Evolutionary conservation across 2,888 invertebrate species (phyloP).

Genomic region (Lasioglossum figueresi): DNA sequence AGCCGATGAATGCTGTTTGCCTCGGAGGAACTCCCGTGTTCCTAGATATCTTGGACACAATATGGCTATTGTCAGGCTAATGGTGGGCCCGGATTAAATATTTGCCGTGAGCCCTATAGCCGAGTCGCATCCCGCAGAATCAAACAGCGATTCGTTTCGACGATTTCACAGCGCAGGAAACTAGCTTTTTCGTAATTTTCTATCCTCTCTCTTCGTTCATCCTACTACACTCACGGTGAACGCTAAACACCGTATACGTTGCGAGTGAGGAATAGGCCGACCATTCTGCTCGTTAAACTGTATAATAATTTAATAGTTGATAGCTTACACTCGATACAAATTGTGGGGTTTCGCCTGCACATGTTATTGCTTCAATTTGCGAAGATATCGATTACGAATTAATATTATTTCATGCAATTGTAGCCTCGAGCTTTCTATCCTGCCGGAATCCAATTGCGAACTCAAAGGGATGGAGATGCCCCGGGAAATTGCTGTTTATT

Average conservation of each 20-base stretch:
- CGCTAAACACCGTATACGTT: too few relatives aligned
- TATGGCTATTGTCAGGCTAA: constrained; percentile 4
- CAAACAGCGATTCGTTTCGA: neutral
- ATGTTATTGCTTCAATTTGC: neutral
- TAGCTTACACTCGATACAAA: neutral
- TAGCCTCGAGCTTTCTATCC: neutral
- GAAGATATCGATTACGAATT: neutral
- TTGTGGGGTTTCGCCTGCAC: neutral
- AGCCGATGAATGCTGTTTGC: neutral
- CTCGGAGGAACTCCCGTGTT: neutral
- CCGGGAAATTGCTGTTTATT: neutral
- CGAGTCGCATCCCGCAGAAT: neutral
- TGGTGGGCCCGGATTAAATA: neutral
- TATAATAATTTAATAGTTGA: too few relatives aligned
- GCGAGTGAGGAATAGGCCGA: neutral
- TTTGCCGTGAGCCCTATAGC: neutral
- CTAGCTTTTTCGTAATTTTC: neutral
- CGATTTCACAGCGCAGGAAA: neutral
- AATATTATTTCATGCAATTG: neutral
- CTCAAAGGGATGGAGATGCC: neutral
- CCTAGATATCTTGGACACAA: constrained; percentile 9
- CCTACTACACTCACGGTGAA: too few relatives aligned
- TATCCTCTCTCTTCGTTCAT: neutral
- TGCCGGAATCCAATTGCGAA: neutral
- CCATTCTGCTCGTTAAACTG: too few relatives aligned